Conservation (phyloP, 1,140 invertebrate genomes). For the Drosophila sproati region DNA sequence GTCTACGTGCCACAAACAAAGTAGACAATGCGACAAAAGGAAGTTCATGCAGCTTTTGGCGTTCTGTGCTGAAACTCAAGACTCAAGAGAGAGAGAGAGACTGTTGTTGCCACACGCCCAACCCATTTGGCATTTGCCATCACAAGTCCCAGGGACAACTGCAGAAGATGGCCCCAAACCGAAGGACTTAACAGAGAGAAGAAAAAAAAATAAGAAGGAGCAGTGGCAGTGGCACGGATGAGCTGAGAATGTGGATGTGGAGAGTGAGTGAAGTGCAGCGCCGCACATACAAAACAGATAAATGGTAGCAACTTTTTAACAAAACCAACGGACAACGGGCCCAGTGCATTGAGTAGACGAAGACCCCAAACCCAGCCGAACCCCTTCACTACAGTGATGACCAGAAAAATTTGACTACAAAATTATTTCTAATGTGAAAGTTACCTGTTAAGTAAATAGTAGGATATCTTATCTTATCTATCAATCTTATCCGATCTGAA, state of each 20-base stretch:
- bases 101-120: slow-evolving; percentile 11
- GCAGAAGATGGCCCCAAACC: slow-evolving; percentile 32
- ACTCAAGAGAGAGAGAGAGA: not conserved
- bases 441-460: too few relatives aligned
- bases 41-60: slow-evolving; percentile 50
- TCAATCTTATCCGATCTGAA: too few relatives aligned
- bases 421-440: too few relatives aligned
- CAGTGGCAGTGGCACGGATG: slow-evolving; percentile 9
- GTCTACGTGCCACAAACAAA: slow-evolving; percentile 34
- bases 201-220: slow-evolving; percentile 12
- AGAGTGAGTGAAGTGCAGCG: slow-evolving; percentile 24
- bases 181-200: slow-evolving; percentile 14
- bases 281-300: slow-evolving; percentile 72
- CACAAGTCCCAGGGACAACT: slow-evolving; percentile 30
- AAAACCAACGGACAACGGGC: slow-evolving; percentile 54
- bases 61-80: slow-evolving; percentile 4
- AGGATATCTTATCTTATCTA: too few relatives aligned
- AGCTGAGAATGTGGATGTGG: slow-evolving; percentile 1
- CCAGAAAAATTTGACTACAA: too few relatives aligned
- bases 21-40: slow-evolving; percentile 61
- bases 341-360: slow-evolving; percentile 62
- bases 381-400: not conserved
- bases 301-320: slow-evolving; percentile 77
- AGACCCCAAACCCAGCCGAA: not conserved
- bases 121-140: slow-evolving; percentile 42